A percentile compares a stretch with the other conserved stretches of the same genome.
Conservation (phyloP, 2,113 vertebrate genomes). For the Perccottus glenii region DNA sequence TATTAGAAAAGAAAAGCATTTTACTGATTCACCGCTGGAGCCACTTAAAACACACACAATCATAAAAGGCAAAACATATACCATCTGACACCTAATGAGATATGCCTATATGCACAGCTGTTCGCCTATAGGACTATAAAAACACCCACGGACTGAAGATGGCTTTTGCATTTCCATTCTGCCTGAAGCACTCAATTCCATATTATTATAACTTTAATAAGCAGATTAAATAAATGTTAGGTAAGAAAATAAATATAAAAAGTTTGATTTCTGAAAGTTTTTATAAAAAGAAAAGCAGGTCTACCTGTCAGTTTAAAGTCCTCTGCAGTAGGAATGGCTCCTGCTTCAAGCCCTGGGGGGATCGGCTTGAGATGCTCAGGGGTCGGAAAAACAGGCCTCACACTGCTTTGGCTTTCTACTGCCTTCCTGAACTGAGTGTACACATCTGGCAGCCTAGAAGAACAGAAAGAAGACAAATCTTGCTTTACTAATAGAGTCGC, state of each 20-base stretch:
- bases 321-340: constrained; percentile 74
- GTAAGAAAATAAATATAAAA: background rate
- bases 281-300: background rate
- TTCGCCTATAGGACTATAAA: constrained; percentile 25
- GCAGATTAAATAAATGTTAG: constrained; percentile 11
- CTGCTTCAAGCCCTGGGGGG: constrained; percentile 78
- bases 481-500: background rate
- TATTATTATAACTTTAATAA: constrained; percentile 11
- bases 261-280: background rate
- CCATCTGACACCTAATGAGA: constrained; percentile 19
- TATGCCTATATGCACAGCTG: constrained; percentile 36
- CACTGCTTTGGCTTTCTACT: constrained; percentile 70
- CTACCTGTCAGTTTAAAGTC: constrained; percentile 79
- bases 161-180: constrained; percentile 3
- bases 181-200: background rate
- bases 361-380: constrained; percentile 75
- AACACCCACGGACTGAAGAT: constrained; percentile 17
- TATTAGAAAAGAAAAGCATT: constrained; percentile 40
- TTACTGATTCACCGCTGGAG: constrained; percentile 12
- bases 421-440: constrained; percentile 85
- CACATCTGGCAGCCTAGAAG: constrained; percentile 81
- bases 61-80: constrained; percentile 33
- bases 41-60: constrained; percentile 13
- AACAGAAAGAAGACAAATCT: background rate
- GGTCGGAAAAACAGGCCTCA: constrained; percentile 69